These are phyloP conservation scores for Puma concolor DNA, from an alignment of 2,113 vertebrate species.

Conservation along the genomic window DNA sequence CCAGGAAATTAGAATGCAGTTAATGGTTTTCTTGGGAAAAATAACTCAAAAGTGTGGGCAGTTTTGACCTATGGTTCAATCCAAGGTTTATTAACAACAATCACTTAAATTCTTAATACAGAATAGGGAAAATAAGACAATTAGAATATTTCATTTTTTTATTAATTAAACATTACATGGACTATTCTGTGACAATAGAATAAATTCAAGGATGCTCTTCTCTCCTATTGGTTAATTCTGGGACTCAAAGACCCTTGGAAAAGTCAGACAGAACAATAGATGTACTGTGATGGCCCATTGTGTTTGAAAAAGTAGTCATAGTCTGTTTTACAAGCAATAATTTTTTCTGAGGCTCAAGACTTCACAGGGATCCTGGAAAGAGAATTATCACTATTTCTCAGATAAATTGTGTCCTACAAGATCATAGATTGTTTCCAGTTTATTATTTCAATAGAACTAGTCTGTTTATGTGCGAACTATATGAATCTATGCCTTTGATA, in stretches of 20 bases:
- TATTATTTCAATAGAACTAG: background rate
- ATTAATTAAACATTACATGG: background rate
- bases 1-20: conserved; percentile 32
- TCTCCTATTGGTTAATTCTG: background rate
- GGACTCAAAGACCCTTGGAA: background rate
- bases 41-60: background rate
- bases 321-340: background rate
- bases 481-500: background rate
- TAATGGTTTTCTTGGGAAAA: background rate
- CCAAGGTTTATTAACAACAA: background rate
- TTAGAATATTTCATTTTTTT: background rate
- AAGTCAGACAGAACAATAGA: background rate
- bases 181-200: background rate
- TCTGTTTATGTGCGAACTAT: background rate
- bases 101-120: background rate
- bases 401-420: background rate
- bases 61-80: background rate
- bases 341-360: background rate
- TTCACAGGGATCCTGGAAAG: background rate
- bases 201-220: background rate
- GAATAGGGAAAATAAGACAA: background rate
- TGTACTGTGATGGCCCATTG: background rate
- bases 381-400: conserved; percentile 10
- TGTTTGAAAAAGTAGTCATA: background rate
- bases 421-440: background rate